Evolutionary conservation across 2,113 vertebrate species (phyloP).

Genomic region (Platycercus adscitus): DNA sequence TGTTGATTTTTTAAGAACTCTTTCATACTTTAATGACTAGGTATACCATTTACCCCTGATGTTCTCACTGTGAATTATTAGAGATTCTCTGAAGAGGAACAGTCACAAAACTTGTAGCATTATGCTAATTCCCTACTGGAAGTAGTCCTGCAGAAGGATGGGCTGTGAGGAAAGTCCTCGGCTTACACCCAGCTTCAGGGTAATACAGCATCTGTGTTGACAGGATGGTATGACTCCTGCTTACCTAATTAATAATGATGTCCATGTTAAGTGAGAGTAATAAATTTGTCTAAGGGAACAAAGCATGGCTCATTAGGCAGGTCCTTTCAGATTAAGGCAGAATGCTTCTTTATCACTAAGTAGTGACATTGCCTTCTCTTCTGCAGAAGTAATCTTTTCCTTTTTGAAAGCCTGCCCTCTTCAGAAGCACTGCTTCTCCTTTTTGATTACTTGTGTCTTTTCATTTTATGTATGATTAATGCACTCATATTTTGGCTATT

Average conservation of each 20-base stretch:
- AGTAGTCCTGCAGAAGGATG: not conserved
- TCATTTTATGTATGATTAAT: not conserved
- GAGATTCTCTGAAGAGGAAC: not conserved
- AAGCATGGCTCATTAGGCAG: conserved; percentile 40
- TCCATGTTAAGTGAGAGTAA: conserved; percentile 36
- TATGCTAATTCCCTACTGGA: not conserved
- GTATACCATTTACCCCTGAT: not conserved
- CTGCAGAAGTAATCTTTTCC: not conserved
- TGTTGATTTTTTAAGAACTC: not conserved
- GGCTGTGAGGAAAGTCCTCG: not conserved
- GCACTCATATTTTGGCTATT: not conserved
- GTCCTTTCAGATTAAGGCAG: conserved; percentile 47
- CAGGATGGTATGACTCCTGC: conserved; percentile 15
- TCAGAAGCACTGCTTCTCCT: not conserved
- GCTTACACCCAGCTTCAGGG: not conserved
- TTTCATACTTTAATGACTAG: not conserved
- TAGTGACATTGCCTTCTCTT: not conserved
- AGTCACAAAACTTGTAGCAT: not conserved
- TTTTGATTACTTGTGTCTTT: not conserved
- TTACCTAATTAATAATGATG: conserved; percentile 61
- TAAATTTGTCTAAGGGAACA: conserved; percentile 49
- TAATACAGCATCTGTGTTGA: conserved; percentile 38
- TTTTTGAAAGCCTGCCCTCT: not conserved
- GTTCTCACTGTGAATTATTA: not conserved
- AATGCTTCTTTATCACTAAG: not conserved